phyloP scores from a whole-genome alignment of 2,888 invertebrate species.

The Melinopterus prodromus region DNA sequence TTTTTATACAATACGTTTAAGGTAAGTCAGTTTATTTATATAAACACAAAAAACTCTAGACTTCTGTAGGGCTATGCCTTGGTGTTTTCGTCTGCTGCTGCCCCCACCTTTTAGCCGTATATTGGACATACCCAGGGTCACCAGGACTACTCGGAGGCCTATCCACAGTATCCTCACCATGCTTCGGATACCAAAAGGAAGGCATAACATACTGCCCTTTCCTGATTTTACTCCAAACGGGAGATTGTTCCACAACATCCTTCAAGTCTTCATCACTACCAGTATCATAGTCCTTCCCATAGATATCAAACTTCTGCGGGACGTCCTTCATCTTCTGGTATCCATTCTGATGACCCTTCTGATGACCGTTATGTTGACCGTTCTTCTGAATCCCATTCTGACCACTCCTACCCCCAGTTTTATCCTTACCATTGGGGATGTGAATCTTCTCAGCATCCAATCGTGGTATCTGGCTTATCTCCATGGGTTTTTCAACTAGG shows the following conservation, averaged over 20 bases:
- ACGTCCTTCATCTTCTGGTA: constrained; percentile 44
- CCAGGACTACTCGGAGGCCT: constrained; percentile 72
- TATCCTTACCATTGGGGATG: constrained; percentile 25
- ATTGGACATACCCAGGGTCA: constrained; percentile 78
- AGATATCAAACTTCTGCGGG: constrained; percentile 53
- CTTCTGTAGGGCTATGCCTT: constrained; percentile 43
- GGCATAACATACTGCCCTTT: constrained; percentile 63
- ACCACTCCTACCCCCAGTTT: constrained; percentile 30
- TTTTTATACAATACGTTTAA: too few species aligned
- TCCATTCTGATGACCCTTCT: constrained; percentile 38
- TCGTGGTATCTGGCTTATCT: constrained; percentile 29
- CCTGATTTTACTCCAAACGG: constrained; percentile 59
- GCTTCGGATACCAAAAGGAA: constrained; percentile 53
- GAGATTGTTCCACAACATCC: constrained; percentile 53
- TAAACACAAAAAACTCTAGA: constrained; percentile 28
- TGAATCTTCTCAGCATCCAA: constrained; percentile 39
- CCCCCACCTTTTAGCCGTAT: constrained; percentile 75
- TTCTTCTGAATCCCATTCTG: constrained; percentile 38
- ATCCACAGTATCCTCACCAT: constrained; percentile 54
- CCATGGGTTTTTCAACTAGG: constrained; percentile 32
- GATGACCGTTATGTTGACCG: constrained; percentile 37
- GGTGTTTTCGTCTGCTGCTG: constrained; percentile 64
- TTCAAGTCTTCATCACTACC: constrained; percentile 50
- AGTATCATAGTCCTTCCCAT: constrained; percentile 54
- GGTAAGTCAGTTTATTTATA: too few species aligned